Conservation (phyloP, 2,113 vertebrate species). For the Nothocercus nigrocapillus region DNA sequence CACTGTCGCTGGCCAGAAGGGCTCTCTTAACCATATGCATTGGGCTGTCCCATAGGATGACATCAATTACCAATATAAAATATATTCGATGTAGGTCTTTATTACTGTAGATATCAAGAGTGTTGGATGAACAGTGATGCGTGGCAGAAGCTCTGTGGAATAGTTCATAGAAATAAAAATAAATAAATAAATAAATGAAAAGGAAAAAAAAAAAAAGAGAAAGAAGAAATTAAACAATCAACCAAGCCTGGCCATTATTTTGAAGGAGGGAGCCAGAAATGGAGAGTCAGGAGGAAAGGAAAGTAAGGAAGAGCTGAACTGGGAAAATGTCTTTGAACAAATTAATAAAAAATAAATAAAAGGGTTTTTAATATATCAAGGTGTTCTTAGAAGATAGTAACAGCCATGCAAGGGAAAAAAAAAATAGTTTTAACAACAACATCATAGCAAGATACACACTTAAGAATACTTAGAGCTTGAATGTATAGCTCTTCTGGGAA, state of each 20-base stretch:
- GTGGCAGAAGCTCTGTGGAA: neutral
- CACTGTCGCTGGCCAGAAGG: neutral
- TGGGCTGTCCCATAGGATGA: neutral
- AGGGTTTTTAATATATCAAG: neutral
- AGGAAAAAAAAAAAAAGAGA: too few relatives aligned
- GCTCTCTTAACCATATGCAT: neutral
- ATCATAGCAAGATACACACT: constrained; percentile 38
- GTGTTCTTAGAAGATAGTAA: neutral
- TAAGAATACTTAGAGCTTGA: constrained; percentile 65
- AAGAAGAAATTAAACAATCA: neutral
- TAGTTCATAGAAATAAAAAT: neutral
- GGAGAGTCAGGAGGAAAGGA: neutral
- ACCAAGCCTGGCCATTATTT: neutral
- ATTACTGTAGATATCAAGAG: neutral
- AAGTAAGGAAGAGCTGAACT: neutral
- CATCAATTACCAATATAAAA: neutral
- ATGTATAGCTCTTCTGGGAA: constrained; percentile 62
- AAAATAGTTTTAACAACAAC: constrained; percentile 48
- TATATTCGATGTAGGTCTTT: neutral
- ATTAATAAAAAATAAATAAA: neutral
- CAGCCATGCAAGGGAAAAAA: neutral
- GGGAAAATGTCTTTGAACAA: constrained; percentile 18
- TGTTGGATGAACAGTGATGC: neutral
- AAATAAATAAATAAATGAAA: neutral
- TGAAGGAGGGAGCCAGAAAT: neutral